Evolutionary conservation across 2,888 invertebrate species (phyloP).

Genomic region (Cinara cedri): DNA sequence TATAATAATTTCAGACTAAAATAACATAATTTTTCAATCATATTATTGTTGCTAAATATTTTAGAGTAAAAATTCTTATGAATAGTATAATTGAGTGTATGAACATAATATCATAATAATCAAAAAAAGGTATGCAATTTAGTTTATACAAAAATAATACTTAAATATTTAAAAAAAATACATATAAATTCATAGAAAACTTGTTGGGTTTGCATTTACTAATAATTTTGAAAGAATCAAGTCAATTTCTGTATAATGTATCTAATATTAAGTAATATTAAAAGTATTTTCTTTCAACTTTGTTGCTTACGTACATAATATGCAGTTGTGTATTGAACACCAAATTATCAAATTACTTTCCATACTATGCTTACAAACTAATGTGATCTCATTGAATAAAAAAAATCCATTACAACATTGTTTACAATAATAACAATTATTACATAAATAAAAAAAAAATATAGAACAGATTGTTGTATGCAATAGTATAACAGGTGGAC

Average conservation of each 20-base stretch:
- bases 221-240: conserved; percentile 36
- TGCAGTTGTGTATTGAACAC: not conserved
- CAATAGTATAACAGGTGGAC: conserved; percentile 24
- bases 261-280: conserved; percentile 44
- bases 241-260: conserved; percentile 50
- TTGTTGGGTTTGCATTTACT: conserved; percentile 47
- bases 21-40: not conserved
- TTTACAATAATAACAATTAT: conserved; percentile 29
- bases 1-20: not conserved
- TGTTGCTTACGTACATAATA: conserved; percentile 24
- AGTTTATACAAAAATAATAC: not conserved
- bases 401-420: conserved; percentile 13
- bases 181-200: conserved; percentile 16
- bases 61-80: conserved; percentile 33
- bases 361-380: conserved; percentile 22
- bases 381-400: conserved; percentile 38
- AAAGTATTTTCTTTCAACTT: conserved; percentile 14
- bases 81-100: conserved; percentile 1
- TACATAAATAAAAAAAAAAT: not conserved
- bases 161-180: not conserved
- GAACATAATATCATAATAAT: conserved; percentile 17
- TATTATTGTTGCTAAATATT: conserved; percentile 17
- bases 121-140: conserved; percentile 8
- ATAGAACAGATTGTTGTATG: not conserved
- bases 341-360: conserved; percentile 22